Percentiles rank a stretch among this genome's conserved stretches.
Conservation (phyloP, 2,797 vertebrate genomes). For the Bradypus variegatus region DNA sequence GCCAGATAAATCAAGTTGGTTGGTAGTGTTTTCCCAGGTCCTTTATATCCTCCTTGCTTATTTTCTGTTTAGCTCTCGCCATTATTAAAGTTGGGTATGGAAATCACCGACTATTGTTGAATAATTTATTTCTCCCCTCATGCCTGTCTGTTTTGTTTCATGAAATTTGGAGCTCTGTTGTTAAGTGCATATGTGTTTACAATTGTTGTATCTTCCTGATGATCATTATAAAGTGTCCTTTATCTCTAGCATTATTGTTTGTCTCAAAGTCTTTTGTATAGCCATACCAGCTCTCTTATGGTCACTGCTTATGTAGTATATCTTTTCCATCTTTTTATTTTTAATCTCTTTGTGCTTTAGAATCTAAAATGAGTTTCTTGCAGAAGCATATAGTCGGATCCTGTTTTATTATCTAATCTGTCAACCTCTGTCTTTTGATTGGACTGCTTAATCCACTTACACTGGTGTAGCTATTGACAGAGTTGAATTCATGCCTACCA, state of each 20-base stretch:
- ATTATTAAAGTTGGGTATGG: neutral
- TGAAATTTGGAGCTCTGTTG: neutral
- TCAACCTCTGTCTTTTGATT: no score
- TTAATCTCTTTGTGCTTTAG: neutral
- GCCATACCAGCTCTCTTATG: neutral
- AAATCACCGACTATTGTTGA: neutral
- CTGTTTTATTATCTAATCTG: no score
- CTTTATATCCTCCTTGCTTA: neutral
- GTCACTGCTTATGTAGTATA: neutral
- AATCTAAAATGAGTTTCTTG: no score
- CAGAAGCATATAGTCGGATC: no score
- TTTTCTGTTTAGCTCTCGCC: neutral
- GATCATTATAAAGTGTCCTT: neutral
- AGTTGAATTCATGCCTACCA: neutral
- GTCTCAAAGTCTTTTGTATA: neutral
- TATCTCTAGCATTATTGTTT: neutral
- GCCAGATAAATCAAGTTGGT: no score
- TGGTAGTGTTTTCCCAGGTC: neutral
- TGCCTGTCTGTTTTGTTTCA: neutral
- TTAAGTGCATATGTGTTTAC: neutral
- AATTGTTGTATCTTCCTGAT: neutral
- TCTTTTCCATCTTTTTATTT: neutral
- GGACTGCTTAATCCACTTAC: no score
- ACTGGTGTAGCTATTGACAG: no score
- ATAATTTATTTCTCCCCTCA: neutral